phyloP scores from a whole-genome alignment of 2,113 vertebrate genomes.

The Chamaea fasciata region DNA sequence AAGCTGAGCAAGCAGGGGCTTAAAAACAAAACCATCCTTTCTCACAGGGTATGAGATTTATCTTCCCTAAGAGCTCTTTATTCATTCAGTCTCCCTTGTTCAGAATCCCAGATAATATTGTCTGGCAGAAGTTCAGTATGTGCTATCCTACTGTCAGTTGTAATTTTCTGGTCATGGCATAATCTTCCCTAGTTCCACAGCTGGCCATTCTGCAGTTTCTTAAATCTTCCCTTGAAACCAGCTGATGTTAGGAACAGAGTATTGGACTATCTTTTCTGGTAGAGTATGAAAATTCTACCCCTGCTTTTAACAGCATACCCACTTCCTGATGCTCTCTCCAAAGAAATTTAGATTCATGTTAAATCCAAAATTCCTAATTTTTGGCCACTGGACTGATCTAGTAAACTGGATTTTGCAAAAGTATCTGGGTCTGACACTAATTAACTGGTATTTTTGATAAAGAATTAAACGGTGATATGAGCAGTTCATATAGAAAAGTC shows the following conservation, averaged over 20 bases:
- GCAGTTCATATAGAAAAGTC: background rate
- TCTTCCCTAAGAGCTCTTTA: conserved; percentile 16
- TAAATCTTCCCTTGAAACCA: background rate
- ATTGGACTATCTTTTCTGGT: background rate
- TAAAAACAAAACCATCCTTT: conserved; percentile 6
- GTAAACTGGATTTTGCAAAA: background rate
- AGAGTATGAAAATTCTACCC: background rate
- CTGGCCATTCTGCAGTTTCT: background rate
- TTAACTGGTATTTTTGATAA: background rate
- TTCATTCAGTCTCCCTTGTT: conserved; percentile 5
- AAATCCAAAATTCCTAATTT: background rate
- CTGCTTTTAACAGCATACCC: background rate
- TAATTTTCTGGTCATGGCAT: conserved; percentile 32
- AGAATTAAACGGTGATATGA: background rate
- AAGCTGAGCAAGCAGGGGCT: background rate
- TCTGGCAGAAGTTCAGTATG: conserved; percentile 37
- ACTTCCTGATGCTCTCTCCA: background rate
- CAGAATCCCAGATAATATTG: conserved; percentile 18
- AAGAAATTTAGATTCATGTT: background rate
- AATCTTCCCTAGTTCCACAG: conserved; percentile 10
- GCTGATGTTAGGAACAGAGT: background rate
- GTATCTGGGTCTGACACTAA: background rate
- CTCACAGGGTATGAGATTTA: background rate
- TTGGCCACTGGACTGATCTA: background rate
- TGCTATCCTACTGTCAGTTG: conserved; percentile 26